Conservation (phyloP, 2,113 vertebrate genomes). For the Bombycilla garrulus region DNA sequence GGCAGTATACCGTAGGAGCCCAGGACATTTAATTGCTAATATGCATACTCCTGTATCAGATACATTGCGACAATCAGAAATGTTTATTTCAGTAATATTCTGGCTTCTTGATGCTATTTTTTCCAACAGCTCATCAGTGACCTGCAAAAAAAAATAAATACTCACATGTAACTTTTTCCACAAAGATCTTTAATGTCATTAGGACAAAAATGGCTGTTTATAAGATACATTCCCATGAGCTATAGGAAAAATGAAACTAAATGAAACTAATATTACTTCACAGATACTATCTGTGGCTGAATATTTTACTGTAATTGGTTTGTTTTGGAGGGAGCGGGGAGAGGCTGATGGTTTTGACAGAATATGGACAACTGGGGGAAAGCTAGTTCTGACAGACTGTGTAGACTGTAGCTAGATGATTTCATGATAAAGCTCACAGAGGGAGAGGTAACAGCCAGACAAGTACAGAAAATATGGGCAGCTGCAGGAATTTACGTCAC, state of each 20-base stretch:
- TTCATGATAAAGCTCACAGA: background rate
- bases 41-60: conserved; percentile 90
- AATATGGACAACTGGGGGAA: background rate
- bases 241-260: background rate
- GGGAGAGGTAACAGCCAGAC: background rate
- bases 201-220: background rate
- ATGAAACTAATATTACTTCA: background rate
- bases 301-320: background rate
- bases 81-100: conserved; percentile 96
- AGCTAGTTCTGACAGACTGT: background rate
- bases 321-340: fast-evolving
- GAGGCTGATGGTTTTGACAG: background rate
- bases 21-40: conserved; percentile 89
- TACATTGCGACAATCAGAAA: conserved; percentile 94
- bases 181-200: background rate
- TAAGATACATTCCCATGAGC: background rate
- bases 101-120: conserved; percentile 94
- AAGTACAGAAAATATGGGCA: background rate
- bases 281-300: background rate
- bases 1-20: conserved; percentile 91
- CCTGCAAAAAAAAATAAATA: conserved; percentile 72
- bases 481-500: background rate
- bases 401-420: background rate
- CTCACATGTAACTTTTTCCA: background rate
- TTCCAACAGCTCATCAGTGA: conserved; percentile 92